Conservation (phyloP, 2,113 vertebrate genomes). For the Neotoma lepida region DNA sequence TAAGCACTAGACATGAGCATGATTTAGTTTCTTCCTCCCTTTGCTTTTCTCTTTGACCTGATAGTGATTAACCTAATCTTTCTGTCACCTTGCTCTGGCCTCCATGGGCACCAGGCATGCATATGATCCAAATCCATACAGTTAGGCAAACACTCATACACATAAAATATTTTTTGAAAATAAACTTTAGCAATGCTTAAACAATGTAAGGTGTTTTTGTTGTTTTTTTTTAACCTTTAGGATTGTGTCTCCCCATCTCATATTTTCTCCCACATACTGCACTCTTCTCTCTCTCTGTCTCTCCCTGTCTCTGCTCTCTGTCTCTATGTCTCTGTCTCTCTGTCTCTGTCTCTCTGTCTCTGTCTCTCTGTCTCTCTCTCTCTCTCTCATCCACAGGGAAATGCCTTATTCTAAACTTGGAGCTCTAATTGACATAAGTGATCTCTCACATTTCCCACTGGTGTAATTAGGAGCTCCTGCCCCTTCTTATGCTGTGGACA, state of each 20-base stretch:
- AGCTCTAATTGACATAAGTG: background rate
- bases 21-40: background rate
- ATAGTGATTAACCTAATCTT: background rate
- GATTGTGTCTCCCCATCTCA: background rate
- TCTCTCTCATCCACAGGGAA: background rate
- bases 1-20: background rate
- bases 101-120: background rate
- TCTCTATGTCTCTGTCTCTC: too few species aligned
- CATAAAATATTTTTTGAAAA: background rate
- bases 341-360: background rate
- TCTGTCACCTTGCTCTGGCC: background rate
- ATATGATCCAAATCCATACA: background rate
- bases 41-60: background rate
- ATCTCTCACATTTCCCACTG: background rate
- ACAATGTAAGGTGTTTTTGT: background rate
- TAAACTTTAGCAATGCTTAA: background rate
- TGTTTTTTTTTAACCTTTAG: too few species aligned
- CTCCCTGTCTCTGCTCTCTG: too few species aligned
- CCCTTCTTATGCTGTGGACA: too few species aligned
- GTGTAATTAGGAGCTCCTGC: background rate
- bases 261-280: background rate
- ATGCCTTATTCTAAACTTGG: background rate
- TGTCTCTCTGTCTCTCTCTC: background rate
- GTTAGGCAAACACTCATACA: background rate
- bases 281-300: too few species aligned